Percentiles rank a stretch among this genome's conserved stretches.
Conservation (phyloP, 2,797 vertebrate species). For the Paratrypauchen microcephalus region DNA sequence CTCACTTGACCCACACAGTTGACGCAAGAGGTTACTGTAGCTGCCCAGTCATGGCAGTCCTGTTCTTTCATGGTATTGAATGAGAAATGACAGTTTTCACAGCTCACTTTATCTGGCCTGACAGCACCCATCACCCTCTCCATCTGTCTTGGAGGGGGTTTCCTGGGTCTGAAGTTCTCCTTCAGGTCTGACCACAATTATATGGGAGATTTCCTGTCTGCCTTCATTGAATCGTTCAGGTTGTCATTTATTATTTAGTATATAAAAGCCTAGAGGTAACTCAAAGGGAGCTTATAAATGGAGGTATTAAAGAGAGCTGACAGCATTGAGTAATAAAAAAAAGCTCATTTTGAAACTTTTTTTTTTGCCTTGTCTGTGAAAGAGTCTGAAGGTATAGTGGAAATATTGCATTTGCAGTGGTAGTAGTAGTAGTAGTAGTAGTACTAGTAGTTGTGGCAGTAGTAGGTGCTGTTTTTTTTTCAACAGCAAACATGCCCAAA, state of each 20-base stretch:
- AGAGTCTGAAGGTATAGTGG: neutral
- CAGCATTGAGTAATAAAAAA: neutral
- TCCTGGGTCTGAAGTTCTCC: neutral
- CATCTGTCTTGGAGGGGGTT: neutral
- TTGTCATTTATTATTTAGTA: conserved; percentile 6
- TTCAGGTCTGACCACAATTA: neutral
- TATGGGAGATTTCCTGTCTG: neutral
- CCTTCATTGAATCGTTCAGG: neutral
- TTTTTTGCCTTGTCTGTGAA: neutral
- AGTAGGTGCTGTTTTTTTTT: neutral
- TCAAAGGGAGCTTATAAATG: neutral
- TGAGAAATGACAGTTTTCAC: conserved; percentile 5
- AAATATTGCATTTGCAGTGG: neutral
- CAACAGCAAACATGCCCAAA: neutral
- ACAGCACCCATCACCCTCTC: conserved; percentile 2
- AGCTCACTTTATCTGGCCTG: neutral
- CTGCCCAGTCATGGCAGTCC: neutral
- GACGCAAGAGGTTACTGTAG: neutral
- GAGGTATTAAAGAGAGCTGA: neutral
- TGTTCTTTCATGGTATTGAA: neutral
- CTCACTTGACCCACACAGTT: neutral
- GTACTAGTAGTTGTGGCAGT: neutral
- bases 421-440: neutral
- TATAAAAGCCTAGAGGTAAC: conserved; percentile 4
- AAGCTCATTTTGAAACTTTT: neutral